Percentiles rank a stretch among this genome's conserved stretches.
These are phyloP conservation scores for Sipunculus nudus DNA, from an alignment of 2,888 invertebrate genomes.

Conservation along the genomic window DNA sequence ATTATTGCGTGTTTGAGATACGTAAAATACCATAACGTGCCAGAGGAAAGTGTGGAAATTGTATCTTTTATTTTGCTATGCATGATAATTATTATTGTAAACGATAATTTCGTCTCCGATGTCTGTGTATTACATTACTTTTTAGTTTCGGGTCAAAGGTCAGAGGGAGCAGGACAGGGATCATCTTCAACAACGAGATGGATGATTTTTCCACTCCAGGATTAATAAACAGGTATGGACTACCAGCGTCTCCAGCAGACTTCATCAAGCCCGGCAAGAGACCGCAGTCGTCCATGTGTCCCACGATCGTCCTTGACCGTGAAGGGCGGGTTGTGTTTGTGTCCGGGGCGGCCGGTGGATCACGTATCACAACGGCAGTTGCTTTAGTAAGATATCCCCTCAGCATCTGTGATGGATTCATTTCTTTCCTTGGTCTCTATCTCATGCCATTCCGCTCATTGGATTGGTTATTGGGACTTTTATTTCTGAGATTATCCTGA, in stretches of 20 bases:
- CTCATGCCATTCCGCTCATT: no score
- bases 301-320: constrained; percentile 79
- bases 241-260: constrained; percentile 81
- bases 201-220: constrained; percentile 86
- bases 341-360: constrained; percentile 89
- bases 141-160: constrained; percentile 82
- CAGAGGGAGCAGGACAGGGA: constrained; percentile 71
- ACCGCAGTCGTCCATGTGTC: constrained; percentile 92
- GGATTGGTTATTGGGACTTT: no score
- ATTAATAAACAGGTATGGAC: constrained; percentile 62
- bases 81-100: constrained; percentile 60
- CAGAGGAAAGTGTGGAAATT: no score
- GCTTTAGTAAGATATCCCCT: constrained; percentile 71
- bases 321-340: constrained; percentile 75
- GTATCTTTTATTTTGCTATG: no score
- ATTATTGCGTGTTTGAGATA: no score
- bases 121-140: constrained; percentile 45
- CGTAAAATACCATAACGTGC: no score
- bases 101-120: constrained; percentile 26
- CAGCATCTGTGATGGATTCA: no score
- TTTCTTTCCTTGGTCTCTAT: no score
- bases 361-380: constrained; percentile 87
- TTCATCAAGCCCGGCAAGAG: constrained; percentile 83
- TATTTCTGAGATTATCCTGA: no score
- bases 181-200: constrained; percentile 90